These are phyloP conservation scores for Oasisia sp. DNA, from an alignment of 2,888 invertebrate species.

Conservation along the genomic window DNA sequence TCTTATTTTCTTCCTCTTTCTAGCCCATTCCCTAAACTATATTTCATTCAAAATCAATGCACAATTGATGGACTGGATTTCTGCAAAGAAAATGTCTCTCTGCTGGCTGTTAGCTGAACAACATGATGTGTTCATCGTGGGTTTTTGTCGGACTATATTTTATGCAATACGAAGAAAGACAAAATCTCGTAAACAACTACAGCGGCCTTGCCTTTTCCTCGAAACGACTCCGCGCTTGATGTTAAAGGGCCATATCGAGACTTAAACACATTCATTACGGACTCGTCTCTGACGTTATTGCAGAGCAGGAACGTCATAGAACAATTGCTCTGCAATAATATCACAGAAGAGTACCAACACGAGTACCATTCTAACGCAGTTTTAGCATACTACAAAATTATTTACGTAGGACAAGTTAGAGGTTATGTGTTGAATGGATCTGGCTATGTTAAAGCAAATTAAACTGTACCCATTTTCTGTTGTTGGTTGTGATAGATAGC, in stretches of 20 bases:
- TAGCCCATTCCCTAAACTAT: background rate
- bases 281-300: background rate
- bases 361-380: background rate
- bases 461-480: background rate
- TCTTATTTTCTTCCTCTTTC: background rate
- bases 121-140: background rate
- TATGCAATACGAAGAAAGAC: background rate
- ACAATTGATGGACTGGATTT: no score
- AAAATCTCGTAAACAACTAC: background rate
- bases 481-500: background rate
- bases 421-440: background rate
- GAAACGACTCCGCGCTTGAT: background rate
- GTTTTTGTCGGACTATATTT: background rate
- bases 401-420: background rate
- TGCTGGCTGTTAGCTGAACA: background rate
- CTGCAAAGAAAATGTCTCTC: background rate
- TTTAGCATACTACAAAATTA: background rate
- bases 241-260: background rate
- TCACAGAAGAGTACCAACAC: background rate
- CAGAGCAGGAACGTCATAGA: no score
- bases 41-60: no score
- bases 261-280: background rate
- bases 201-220: background rate
- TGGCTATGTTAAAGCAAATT: background rate
- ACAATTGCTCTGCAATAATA: no score